A percentile compares a stretch with the other conserved stretches of the same genome.
phyloP scores from a whole-genome alignment of 2,113 vertebrate genomes.

The Thalassoma bifasciatum region DNA sequence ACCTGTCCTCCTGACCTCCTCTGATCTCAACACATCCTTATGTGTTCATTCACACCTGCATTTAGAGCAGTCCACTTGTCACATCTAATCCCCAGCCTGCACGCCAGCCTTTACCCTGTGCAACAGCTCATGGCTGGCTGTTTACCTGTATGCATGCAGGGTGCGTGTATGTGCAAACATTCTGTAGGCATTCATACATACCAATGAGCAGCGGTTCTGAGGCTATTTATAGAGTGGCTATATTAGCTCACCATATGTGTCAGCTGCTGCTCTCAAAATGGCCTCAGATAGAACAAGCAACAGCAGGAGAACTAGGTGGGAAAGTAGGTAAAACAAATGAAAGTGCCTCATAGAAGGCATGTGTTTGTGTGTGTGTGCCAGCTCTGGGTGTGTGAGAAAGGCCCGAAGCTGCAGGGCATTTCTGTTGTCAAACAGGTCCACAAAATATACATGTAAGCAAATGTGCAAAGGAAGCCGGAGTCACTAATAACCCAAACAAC shows the following conservation, averaged over 20 bases:
- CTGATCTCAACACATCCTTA: background rate
- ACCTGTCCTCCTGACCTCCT: background rate
- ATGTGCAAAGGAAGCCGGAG: slow-evolving; percentile 19
- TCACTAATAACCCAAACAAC: slow-evolving; percentile 15
- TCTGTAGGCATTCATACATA: slow-evolving; percentile 47
- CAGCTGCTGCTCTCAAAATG: slow-evolving; percentile 73
- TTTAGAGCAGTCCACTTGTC: slow-evolving; percentile 1
- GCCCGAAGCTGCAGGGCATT: slow-evolving; percentile 6
- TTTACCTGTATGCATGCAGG: background rate
- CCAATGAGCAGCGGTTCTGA: slow-evolving; percentile 48
- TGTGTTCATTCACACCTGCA: slow-evolving; percentile 21
- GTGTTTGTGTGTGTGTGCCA: slow-evolving; percentile 12
- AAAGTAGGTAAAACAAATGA: slow-evolving; percentile 38
- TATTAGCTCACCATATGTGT: slow-evolving; percentile 69
- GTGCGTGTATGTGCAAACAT: slow-evolving; percentile 2
- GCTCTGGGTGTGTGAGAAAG: slow-evolving; percentile 10
- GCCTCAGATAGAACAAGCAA: slow-evolving; percentile 48
- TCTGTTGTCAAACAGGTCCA: slow-evolving; percentile 52
- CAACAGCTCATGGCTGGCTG: background rate
- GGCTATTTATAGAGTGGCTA: slow-evolving; percentile 72
- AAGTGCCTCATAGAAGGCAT: background rate
- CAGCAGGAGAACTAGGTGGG: slow-evolving; percentile 25
- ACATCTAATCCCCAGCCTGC: background rate
- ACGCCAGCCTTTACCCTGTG: background rate
- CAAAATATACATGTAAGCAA: slow-evolving; percentile 28